Percentiles rank a stretch among this genome's conserved stretches.
Conservation (phyloP, 2,888 invertebrate genomes). For the Platypus cylindrus region DNA sequence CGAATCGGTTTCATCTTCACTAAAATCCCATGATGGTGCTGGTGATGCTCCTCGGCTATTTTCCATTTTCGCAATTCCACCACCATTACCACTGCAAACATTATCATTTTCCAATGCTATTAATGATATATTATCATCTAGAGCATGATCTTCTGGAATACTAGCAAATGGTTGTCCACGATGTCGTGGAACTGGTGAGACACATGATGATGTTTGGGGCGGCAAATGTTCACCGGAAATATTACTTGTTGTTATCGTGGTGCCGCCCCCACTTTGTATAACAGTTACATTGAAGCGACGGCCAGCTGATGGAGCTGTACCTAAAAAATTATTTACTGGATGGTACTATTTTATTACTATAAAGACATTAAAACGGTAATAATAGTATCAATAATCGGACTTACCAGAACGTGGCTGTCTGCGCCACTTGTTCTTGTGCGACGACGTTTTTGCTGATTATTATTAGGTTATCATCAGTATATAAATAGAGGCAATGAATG, state of each 20-base stretch:
- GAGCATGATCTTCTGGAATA: slow-evolving; percentile 36
- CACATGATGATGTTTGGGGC: slow-evolving; percentile 24
- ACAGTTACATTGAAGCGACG: slow-evolving; percentile 45
- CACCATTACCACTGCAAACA: background rate
- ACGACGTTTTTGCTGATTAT: slow-evolving; percentile 30
- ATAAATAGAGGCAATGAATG: no score
- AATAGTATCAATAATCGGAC: no score
- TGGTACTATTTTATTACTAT: no score
- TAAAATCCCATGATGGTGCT: slow-evolving; percentile 35
- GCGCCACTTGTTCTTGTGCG: slow-evolving; percentile 34
- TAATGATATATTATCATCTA: slow-evolving; percentile 33
- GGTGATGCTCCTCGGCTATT: slow-evolving; percentile 29
- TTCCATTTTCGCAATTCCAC: slow-evolving; percentile 4
- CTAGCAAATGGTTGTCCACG: slow-evolving; percentile 34
- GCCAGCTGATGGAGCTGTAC: slow-evolving; percentile 15
- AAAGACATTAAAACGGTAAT: no score
- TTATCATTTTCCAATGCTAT: slow-evolving; percentile 11
- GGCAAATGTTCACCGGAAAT: no score
- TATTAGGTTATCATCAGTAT: slow-evolving; percentile 26
- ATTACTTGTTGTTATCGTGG: slow-evolving; percentile 2
- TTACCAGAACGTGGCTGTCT: slow-evolving; percentile 33
- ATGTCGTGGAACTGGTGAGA: slow-evolving; percentile 31
- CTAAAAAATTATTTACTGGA: no score
- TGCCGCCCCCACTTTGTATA: slow-evolving; percentile 9
- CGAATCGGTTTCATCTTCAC: slow-evolving; percentile 29